Conservation (phyloP, 1,140 invertebrate genomes). For the Lysiphlebus fabarum region DNA sequence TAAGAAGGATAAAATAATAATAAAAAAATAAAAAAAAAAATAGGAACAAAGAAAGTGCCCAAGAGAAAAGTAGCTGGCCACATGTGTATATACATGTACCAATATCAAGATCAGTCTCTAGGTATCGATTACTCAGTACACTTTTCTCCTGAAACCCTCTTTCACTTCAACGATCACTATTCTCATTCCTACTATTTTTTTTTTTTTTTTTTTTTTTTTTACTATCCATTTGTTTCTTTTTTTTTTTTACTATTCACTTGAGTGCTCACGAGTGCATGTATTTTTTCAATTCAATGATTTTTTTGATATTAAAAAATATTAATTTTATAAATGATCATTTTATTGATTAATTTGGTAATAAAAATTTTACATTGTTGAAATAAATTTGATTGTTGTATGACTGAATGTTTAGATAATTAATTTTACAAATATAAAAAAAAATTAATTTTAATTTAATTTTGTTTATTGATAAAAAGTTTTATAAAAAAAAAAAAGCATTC, state of each 20-base stretch:
- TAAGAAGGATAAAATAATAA: conserved; percentile 22
- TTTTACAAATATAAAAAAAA: too few species aligned
- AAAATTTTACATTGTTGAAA: too few species aligned
- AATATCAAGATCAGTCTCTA: conserved; percentile 4
- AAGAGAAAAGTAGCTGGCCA: conserved; percentile 15
- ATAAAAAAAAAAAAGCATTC: too few species aligned
- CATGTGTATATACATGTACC: conserved; percentile 29
- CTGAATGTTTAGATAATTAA: too few species aligned
- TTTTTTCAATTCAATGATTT: neutral
- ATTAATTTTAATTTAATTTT: too few species aligned
- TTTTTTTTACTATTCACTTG: neutral
- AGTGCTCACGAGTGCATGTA: conserved; percentile 4
- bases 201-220: conserved; percentile 15
- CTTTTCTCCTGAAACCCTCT: conserved; percentile 15
- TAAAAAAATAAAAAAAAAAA: neutral
- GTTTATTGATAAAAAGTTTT: too few species aligned
- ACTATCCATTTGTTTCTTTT: neutral
- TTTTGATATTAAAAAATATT: neutral
- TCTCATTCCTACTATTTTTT: conserved; percentile 19
- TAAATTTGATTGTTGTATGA: too few species aligned
- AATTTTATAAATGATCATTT: conserved; percentile 13
- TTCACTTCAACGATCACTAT: conserved; percentile 22
- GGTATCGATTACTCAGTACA: conserved; percentile 25
- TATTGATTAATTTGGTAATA: neutral
- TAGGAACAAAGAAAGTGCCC: neutral